phyloP scores from a whole-genome alignment of 1,140 invertebrate genomes.

The Drosophila asahinai region DNA sequence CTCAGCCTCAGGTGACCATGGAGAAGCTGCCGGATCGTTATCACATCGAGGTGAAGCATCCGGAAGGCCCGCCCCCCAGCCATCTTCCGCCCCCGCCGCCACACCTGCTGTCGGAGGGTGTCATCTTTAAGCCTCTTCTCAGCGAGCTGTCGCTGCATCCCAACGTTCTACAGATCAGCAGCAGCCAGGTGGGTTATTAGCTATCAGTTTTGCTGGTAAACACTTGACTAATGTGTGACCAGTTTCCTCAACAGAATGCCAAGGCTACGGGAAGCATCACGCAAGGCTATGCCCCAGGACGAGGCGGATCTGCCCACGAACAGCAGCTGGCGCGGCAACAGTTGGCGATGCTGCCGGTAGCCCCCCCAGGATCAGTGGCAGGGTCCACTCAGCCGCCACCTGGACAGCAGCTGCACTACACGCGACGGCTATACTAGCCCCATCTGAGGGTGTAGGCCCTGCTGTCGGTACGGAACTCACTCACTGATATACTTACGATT shows the following conservation, averaged over 20 bases:
- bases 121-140: slow-evolving; percentile 73
- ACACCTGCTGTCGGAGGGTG: slow-evolving; percentile 66
- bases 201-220: background rate
- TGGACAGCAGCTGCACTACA: slow-evolving; percentile 75
- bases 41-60: slow-evolving; percentile 78
- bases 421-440: slow-evolving; percentile 71
- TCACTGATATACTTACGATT: slow-evolving; percentile 66
- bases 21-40: slow-evolving; percentile 80
- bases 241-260: slow-evolving; percentile 60
- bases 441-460: background rate
- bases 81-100: slow-evolving; percentile 65
- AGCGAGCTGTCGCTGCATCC: slow-evolving; percentile 74
- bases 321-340: slow-evolving; percentile 75
- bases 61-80: slow-evolving; percentile 51
- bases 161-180: slow-evolving; percentile 81
- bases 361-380: slow-evolving; percentile 38
- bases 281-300: slow-evolving; percentile 77
- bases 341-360: slow-evolving; percentile 66
- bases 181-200: slow-evolving; percentile 56
- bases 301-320: slow-evolving; percentile 60
- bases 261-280: slow-evolving; percentile 78
- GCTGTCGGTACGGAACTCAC: slow-evolving; percentile 47
- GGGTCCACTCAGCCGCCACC: slow-evolving; percentile 48
- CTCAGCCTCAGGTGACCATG: slow-evolving; percentile 82
- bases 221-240: slow-evolving; percentile 2